phyloP scores from a whole-genome alignment of 2,797 vertebrate species.

The Hafferia zeledoni region DNA sequence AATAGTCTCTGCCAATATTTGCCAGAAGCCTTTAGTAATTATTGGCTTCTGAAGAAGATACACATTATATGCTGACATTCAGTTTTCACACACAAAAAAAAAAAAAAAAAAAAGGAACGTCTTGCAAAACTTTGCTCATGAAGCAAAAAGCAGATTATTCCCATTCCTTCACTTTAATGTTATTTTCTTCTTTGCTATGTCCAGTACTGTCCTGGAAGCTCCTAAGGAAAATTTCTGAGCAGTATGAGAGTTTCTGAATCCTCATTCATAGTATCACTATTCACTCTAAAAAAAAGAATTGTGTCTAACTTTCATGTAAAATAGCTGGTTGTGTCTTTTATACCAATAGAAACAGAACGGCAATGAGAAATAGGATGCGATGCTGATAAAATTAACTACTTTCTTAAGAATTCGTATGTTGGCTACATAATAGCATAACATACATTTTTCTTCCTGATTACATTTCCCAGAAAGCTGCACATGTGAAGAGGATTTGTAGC shows the following conservation, averaged over 20 bases:
- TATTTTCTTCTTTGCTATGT: neutral
- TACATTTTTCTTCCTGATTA: neutral
- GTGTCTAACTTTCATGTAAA: neutral
- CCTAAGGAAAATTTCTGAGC: neutral
- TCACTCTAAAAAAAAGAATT: neutral
- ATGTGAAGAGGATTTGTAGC: neutral
- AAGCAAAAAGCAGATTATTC: neutral
- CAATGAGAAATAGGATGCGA: neutral
- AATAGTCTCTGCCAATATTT: neutral
- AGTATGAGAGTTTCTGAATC: neutral
- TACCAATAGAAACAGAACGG: neutral
- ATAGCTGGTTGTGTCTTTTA: neutral
- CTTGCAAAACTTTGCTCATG: neutral
- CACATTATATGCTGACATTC: neutral
- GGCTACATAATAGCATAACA: neutral
- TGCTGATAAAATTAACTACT: neutral
- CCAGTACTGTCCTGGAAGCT: neutral
- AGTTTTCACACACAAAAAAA: neutral
- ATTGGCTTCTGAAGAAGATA: neutral
- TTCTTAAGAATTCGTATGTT: neutral
- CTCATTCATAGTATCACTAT: neutral
- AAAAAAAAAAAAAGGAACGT: neutral
- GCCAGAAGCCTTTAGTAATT: neutral
- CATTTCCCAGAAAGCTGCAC: neutral
- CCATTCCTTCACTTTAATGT: neutral